Evolutionary conservation across 2,113 vertebrate species (phyloP).

Genomic region (Neotoma lepida): DNA sequence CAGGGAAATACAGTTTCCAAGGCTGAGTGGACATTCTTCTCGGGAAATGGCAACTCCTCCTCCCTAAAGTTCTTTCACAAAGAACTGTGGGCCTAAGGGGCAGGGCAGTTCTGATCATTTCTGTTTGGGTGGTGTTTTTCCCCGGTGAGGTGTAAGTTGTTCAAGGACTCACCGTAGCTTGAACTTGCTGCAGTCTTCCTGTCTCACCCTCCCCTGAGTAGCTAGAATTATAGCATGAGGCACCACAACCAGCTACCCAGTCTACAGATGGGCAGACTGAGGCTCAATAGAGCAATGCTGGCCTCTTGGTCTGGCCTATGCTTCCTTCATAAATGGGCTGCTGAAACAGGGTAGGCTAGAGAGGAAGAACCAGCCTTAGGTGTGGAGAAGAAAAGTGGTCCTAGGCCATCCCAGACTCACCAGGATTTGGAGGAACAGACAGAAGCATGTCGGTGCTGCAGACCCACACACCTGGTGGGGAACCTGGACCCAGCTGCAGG

Average conservation of each 20-base stretch:
- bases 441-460: constrained; percentile 97
- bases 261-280: neutral
- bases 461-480: constrained; percentile 95
- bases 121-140: neutral
- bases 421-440: constrained; percentile 84
- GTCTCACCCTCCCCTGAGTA: neutral
- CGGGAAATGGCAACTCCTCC: neutral
- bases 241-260: neutral
- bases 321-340: neutral
- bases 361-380: neutral
- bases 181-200: neutral
- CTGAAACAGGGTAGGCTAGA: neutral
- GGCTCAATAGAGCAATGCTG: neutral
- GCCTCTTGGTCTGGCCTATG: neutral
- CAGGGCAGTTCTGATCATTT: neutral
- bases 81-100: neutral
- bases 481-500: constrained; percentile 91
- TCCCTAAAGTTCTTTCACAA: neutral
- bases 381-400: neutral
- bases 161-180: neutral
- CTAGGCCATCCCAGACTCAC: constrained; percentile 82
- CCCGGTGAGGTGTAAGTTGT: neutral
- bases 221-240: neutral
- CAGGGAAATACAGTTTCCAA: neutral
- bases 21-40: neutral